These are phyloP conservation scores for Zonitis immaculata DNA, from an alignment of 2,888 invertebrate genomes.

Conservation along the genomic window DNA sequence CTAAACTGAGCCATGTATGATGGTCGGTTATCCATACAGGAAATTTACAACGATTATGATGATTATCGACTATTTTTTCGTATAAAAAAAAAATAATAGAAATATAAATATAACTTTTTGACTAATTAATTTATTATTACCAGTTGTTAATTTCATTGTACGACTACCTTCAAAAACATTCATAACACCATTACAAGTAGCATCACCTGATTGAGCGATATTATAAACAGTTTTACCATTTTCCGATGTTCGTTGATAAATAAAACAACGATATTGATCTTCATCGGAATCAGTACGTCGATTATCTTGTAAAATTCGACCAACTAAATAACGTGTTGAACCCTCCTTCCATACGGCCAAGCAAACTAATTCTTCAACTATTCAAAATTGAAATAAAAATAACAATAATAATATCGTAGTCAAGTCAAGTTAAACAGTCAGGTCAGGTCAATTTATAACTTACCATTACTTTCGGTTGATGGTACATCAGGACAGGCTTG, in stretches of 20 bases:
- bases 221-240: constrained; percentile 58
- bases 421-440: constrained; percentile 8
- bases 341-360: constrained; percentile 82
- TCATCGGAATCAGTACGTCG: constrained; percentile 56
- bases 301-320: constrained; percentile 62
- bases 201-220: constrained; percentile 74
- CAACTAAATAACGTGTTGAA: constrained; percentile 72
- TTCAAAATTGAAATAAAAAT: neutral
- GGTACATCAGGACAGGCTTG: constrained; percentile 77
- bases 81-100: too few species aligned
- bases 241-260: constrained; percentile 58
- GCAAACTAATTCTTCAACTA: constrained; percentile 78
- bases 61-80: constrained; percentile 59
- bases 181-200: constrained; percentile 72
- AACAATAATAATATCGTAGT: too few species aligned
- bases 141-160: constrained; percentile 71
- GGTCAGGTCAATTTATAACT: constrained; percentile 25
- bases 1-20: constrained; percentile 75
- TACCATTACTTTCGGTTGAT: constrained; percentile 73
- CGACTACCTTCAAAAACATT: constrained; percentile 73
- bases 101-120: too few species aligned
- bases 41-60: constrained; percentile 71
- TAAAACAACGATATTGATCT: constrained; percentile 78
- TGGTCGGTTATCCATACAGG: constrained; percentile 74
- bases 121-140: constrained; percentile 45